Conservation (phyloP, 2,888 invertebrate species). For the Gryllus longicercus region DNA sequence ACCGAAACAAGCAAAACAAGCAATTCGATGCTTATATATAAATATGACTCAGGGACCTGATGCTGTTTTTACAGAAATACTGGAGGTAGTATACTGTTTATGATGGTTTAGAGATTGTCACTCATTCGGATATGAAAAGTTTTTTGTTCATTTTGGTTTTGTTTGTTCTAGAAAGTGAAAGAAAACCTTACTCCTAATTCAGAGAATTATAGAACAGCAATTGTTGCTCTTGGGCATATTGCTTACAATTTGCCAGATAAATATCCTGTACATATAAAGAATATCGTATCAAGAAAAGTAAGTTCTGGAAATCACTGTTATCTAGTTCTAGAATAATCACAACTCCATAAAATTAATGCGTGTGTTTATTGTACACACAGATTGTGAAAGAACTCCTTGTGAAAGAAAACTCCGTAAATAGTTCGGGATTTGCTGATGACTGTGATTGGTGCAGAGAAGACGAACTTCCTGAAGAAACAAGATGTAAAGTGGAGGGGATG, state of each 20-base stretch:
- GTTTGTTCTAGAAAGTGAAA: slow-evolving; percentile 56
- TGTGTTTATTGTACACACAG: slow-evolving; percentile 46
- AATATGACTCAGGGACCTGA: slow-evolving; percentile 70
- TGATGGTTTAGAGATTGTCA: background rate
- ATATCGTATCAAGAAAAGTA: slow-evolving; percentile 87
- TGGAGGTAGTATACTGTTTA: slow-evolving; percentile 54
- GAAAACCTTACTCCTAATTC: slow-evolving; percentile 70
- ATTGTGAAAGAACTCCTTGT: slow-evolving; percentile 94
- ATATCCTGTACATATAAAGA: slow-evolving; percentile 87
- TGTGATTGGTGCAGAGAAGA: slow-evolving; percentile 81
- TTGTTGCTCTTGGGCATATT: slow-evolving; percentile 91
- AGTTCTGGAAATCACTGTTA: slow-evolving; percentile 32
- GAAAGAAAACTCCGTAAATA: slow-evolving; percentile 55
- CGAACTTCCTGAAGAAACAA: slow-evolving; percentile 83
- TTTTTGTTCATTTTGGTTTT: background rate
- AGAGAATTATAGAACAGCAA: slow-evolving; percentile 84
- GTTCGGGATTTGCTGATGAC: slow-evolving; percentile 54
- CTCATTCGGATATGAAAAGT: background rate
- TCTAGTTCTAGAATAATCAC: background rate
- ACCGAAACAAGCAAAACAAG: slow-evolving; percentile 94
- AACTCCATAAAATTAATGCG: background rate
- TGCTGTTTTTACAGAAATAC: slow-evolving; percentile 75
- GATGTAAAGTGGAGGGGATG: slow-evolving; percentile 84
- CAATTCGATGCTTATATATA: slow-evolving; percentile 85
- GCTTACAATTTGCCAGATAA: slow-evolving; percentile 87